Conservation (phyloP, 2,113 vertebrate genomes). For the Spermophilus dauricus region DNA sequence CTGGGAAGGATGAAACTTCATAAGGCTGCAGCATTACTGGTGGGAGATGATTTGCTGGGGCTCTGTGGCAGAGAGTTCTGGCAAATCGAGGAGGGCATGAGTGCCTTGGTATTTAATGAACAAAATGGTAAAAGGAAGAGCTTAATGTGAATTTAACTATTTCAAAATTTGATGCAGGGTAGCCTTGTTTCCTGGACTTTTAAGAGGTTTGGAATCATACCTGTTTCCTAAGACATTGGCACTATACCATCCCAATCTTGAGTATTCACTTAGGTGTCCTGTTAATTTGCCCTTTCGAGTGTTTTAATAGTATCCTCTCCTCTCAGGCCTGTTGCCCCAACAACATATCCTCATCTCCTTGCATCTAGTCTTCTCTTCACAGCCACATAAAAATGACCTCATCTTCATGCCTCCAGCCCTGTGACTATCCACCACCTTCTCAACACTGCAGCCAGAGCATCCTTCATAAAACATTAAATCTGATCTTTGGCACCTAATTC, state of each 20-base stretch:
- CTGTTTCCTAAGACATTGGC: not conserved
- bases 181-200: not conserved
- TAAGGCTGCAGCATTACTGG: not conserved
- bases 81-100: not conserved
- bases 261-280: not conserved
- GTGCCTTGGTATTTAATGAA: not conserved
- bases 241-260: not conserved
- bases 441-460: not conserved
- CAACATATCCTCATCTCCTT: not conserved
- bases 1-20: not conserved
- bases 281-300: not conserved
- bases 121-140: not conserved
- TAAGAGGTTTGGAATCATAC: not conserved
- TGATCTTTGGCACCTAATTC: not conserved
- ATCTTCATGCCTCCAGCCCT: not conserved
- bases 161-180: not conserved
- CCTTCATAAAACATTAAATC: not conserved
- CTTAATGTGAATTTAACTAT: not conserved
- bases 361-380: not conserved
- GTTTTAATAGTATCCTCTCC: not conserved
- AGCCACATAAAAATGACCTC: not conserved
- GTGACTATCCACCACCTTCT: too few species aligned
- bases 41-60: not conserved
- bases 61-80: not conserved
- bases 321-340: not conserved